A percentile compares a stretch with the other conserved stretches of the same genome.
Evolutionary conservation across 2,888 invertebrate species (phyloP).

Genomic region (Polymixis lichenea): DNA sequence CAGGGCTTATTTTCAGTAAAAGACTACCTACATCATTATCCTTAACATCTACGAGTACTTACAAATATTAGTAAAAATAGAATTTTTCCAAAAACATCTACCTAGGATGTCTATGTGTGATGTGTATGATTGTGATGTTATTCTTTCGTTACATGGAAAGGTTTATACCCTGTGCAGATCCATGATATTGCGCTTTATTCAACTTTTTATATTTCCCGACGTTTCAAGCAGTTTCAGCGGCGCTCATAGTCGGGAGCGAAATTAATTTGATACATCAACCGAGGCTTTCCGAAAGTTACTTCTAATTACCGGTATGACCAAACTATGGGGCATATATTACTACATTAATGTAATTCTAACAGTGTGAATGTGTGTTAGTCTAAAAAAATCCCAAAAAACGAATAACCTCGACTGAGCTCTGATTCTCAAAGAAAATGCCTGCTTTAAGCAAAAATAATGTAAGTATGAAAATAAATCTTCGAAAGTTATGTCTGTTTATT

Average conservation of each 20-base stretch:
- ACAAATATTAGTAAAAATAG: no score
- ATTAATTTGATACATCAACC: conserved; percentile 38
- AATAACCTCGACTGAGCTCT: neutral
- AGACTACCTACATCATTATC: neutral
- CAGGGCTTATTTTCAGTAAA: neutral
- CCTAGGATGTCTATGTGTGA: neutral
- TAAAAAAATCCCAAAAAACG: neutral
- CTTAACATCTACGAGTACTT: neutral
- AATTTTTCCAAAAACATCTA: neutral
- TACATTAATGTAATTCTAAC: neutral
- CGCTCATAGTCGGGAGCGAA: conserved; percentile 13
- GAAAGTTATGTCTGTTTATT: conserved; percentile 27
- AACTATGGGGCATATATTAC: neutral
- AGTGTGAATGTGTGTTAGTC: neutral
- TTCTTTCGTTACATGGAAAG: neutral
- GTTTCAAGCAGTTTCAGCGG: conserved; percentile 42
- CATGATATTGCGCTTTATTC: conserved; percentile 49
- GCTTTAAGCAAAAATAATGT: neutral
- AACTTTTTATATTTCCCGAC: conserved; percentile 46
- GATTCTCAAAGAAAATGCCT: neutral
- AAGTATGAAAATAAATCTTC: conserved; percentile 3
- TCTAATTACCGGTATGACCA: conserved; percentile 2
- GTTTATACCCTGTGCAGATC: conserved; percentile 28
- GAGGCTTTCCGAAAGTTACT: conserved; percentile 12
- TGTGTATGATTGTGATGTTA: no score